Evolutionary conservation across 2,113 vertebrate genomes (phyloP).

Genomic region (Alligator sinensis): DNA sequence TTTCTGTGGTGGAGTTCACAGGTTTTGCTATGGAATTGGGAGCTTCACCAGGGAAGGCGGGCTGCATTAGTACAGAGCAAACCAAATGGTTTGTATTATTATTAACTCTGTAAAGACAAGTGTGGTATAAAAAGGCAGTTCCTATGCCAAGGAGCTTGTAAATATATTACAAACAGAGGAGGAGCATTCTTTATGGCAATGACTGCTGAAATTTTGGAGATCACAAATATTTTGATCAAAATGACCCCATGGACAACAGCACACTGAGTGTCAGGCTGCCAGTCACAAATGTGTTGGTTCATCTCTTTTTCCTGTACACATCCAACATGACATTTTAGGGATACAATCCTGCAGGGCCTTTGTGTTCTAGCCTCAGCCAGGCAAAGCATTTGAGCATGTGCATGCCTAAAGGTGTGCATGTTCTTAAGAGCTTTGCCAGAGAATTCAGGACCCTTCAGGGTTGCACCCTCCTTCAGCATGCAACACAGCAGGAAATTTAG

Average conservation of each 20-base stretch:
- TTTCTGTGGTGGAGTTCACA: not conserved
- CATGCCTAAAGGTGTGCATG: fast-evolving
- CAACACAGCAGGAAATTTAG: not conserved
- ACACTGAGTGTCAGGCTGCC: not conserved
- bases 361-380: not conserved
- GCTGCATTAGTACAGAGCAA: not conserved
- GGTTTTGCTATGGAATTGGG: not conserved
- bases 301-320: not conserved
- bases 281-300: not conserved
- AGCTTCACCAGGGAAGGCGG: no score
- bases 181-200: not conserved
- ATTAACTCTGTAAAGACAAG: no score
- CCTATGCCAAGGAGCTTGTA: not conserved
- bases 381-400: not conserved
- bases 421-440: not conserved
- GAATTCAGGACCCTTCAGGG: not conserved
- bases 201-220: not conserved
- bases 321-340: fast-evolving
- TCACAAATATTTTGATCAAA: not conserved
- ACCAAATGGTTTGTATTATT: not conserved
- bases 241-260: fast-evolving
- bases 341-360: not conserved
- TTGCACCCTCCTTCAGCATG: not conserved
- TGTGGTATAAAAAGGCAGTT: not conserved
- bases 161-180: not conserved